Evolutionary conservation across 2,797 vertebrate species (phyloP).

Genomic region (Sebastes jordani): DNA sequence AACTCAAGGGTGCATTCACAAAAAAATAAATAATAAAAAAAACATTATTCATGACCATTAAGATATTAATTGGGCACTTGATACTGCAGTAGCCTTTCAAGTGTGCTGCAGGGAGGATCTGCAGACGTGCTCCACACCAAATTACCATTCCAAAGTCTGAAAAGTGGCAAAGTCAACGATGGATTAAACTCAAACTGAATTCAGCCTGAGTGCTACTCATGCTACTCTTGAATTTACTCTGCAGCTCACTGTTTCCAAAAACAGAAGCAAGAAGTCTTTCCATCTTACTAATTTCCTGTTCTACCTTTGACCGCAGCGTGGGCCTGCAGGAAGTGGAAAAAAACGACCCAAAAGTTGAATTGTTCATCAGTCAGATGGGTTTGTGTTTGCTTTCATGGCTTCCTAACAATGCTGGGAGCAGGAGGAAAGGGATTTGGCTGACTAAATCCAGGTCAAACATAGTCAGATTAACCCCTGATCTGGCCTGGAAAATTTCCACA

Average conservation of each 20-base stretch:
- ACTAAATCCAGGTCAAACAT: constrained; percentile 67
- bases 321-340: constrained; percentile 50
- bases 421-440: constrained; percentile 53
- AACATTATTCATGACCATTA: constrained; percentile 33
- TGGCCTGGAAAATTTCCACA: constrained; percentile 32
- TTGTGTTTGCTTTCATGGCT: constrained; percentile 47
- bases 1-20: constrained; percentile 3
- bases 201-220: background rate
- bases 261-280: constrained; percentile 49
- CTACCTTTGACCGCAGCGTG: constrained; percentile 30
- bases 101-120: constrained; percentile 46
- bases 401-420: constrained; percentile 52
- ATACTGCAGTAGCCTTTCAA: constrained; percentile 54
- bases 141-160: constrained; percentile 44
- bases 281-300: constrained; percentile 49
- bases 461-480: constrained; percentile 58
- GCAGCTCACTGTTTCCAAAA: constrained; percentile 29
- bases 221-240: constrained; percentile 20
- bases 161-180: constrained; percentile 31
- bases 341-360: constrained; percentile 40
- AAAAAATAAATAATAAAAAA: background rate
- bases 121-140: constrained; percentile 25
- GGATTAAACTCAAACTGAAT: constrained; percentile 45
- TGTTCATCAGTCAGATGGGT: constrained; percentile 49
- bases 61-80: constrained; percentile 61